Base-by-base conservation (phyloP, 2,888 invertebrate species). In the Meandrusa payeni region DNA sequence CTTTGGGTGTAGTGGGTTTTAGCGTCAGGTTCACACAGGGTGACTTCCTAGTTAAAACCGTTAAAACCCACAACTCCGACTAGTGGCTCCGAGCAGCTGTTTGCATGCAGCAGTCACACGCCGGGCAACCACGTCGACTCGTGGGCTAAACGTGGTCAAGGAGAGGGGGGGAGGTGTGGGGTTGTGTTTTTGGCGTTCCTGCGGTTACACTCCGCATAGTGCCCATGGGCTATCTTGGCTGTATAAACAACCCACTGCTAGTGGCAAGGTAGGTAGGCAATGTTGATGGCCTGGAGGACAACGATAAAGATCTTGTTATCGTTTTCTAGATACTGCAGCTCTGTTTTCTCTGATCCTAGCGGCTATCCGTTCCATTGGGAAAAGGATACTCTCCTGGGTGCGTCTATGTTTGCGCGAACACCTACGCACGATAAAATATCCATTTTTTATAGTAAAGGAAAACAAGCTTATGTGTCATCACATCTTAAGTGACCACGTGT, bases 261-360 rank as follows among this genome's bases (percentile, higher is more conserved):
- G 23, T 23, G 23, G 23, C 23, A 23, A 23, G 23, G 23, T 23
- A n/a, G 23, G 3, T 23, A 23, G 23, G 23, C 23, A 23, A 23
- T 4, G 23, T 23, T 23, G 23, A 23, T 23, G 23, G 6, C n/a
- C 23, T 23, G 23, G 7, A 7, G 23, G 23, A 23, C 15, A 15
- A 15, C 15, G 15, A 15, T 15, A 15, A 15, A 4, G 15, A 4
- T 15, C 23, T 23, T 23, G 23, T 23, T 23, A 23, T 23, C 23
- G 23, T 23, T 23, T 23, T 23, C 6, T 5, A 23, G 23, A 23
- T 23, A 23, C 7, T 23, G 23, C 3, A 6, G 23, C 23, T 6
- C 2, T 23, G 23, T 6, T 23, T 5, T 5, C 7, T 23, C 23
- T 6, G 23, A 23, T 23, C 7, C 2, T 2, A 23, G 23, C 6